A percentile compares a stretch with the other conserved stretches of the same genome.
Conservation (phyloP, 1,140 invertebrate genomes). For the Polyergus mexicanus region DNA sequence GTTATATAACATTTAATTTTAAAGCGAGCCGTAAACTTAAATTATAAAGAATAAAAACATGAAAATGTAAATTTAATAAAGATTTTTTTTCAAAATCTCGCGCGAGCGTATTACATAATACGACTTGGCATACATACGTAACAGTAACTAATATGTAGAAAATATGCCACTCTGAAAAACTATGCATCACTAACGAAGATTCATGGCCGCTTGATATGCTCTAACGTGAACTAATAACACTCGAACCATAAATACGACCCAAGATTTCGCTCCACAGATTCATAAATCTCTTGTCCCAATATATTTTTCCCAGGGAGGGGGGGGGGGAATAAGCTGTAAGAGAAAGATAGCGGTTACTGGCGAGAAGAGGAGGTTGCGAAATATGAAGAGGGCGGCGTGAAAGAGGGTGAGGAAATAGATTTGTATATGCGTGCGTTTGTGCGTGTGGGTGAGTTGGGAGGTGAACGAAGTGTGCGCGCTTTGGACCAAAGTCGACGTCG, state of each 20-base stretch:
- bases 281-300: constrained; percentile 61
- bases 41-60: not conserved
- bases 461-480: constrained; percentile 25
- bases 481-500: constrained; percentile 26
- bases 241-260: constrained; percentile 59
- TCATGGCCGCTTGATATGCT: constrained; percentile 49
- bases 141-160: constrained; percentile 27
- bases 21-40: not conserved
- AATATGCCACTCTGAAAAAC: not conserved
- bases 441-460: not conserved
- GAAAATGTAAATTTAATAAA: no score
- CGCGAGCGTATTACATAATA: no score
- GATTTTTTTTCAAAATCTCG: no score
- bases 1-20: no score
- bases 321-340: constrained; percentile 44
- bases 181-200: constrained; percentile 45
- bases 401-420: constrained; percentile 2
- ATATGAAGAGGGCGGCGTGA: constrained; percentile 49
- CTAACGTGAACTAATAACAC: constrained; percentile 60
- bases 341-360: constrained; percentile 50
- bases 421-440: constrained; percentile 9
- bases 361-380: constrained; percentile 37
- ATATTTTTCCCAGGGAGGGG: constrained; percentile 61
- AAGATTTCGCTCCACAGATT: constrained; percentile 54
- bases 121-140: not conserved